Evolutionary conservation across 2,797 vertebrate genomes (phyloP), one percentile per base, ranked within the genome.

Genomic region (Triplophysa bombifrons): DNA sequence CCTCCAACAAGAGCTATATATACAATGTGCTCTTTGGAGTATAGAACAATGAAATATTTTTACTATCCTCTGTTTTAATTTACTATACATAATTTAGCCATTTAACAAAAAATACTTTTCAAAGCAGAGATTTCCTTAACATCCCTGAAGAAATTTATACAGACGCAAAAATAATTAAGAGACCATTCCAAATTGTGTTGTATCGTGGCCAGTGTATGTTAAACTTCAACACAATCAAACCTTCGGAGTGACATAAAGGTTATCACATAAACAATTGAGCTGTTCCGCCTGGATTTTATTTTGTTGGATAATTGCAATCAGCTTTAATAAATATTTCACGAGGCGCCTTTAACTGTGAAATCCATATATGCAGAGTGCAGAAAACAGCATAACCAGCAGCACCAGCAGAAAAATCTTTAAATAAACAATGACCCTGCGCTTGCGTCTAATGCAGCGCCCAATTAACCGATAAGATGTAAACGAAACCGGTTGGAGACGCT

Each of bases 401-500:
- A 34, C 19, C 19, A 4, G 30, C 14, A 60, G 44, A 53, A 56
- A 80, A 80, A 78, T 85, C 78, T 51, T 84, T 83, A 81, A 56
- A 77, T 76, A 73, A 84, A 84, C 84, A 82, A 75, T 83, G 81
- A 79, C 74, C 74, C 25, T 34, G 48, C 34, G 71, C 63, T 68
- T 48, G 25, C 41, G 30, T 76, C 30, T 51, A 78, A 16, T 53
- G 46, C 17, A 22, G 53, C 10, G 80, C 50, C 73, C 76, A 85
- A 85, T 80, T 85, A 80, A 83, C 60, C 72, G 56, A 72, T 72
- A 58, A 25, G 72, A 85, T 81, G 84, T 85, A 82, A 86, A 87
- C 69, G 65, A 73, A 48, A 61, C 71, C 27, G 73, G 72, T 84
- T 83, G 71, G 78, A 80, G 41, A 78, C n/a, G 69, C 72, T 53